These are phyloP conservation scores for Montipora sp. DNA, from an alignment of 64 coral and sea anemone species.

Conservation along the genomic window DNA sequence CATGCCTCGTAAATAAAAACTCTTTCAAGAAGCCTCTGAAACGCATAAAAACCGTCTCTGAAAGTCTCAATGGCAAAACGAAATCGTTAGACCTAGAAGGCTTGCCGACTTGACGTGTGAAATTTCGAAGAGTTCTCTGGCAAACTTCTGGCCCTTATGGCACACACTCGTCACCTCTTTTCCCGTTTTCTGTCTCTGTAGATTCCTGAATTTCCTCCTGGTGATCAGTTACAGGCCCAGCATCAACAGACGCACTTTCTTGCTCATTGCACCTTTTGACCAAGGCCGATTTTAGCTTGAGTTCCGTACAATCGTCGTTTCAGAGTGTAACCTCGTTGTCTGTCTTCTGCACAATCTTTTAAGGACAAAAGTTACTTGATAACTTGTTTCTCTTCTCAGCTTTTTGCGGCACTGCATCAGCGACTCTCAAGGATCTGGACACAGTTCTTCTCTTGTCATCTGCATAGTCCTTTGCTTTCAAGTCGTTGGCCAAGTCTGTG, in stretches of 20 bases:
- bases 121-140: too few species aligned
- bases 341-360: conserved; percentile 35
- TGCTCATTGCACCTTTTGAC: conserved; percentile 25
- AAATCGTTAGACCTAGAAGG: too few species aligned
- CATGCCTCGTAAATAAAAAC: too few species aligned
- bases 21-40: too few species aligned
- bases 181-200: too few species aligned
- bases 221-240: too few species aligned
- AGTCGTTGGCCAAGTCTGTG: conserved; percentile 28
- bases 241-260: not conserved
- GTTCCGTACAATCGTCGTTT: conserved; percentile 19
- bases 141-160: not conserved
- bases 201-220: too few species aligned
- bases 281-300: conserved; percentile 31
- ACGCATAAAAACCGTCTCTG: too few species aligned
- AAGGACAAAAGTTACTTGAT: conserved; percentile 32
- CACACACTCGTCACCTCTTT: too few species aligned
- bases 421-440: conserved; percentile 3
- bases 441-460: conserved; percentile 30
- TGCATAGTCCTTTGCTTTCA: conserved; percentile 34
- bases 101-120: too few species aligned
- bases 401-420: conserved; percentile 35
- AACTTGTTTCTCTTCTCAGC: conserved; percentile 46
- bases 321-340: conserved; percentile 32
- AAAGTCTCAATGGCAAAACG: too few species aligned